Evolutionary conservation across 2,113 vertebrate species (phyloP).

Genomic region (Egretta garzetta): DNA sequence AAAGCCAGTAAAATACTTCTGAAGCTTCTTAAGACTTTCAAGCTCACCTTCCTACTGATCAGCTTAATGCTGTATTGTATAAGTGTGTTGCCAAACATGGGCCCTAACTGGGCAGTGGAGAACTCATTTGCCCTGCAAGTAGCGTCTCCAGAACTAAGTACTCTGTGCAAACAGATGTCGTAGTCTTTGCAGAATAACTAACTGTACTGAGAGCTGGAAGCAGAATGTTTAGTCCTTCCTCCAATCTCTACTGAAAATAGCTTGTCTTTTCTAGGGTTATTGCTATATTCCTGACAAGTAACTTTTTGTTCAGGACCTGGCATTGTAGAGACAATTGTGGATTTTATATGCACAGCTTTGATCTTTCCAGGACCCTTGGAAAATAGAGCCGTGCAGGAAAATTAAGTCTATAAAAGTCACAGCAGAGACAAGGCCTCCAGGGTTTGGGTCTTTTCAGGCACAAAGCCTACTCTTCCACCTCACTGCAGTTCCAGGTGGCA

Average conservation of each 20-base stretch:
- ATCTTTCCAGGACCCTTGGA: constrained; percentile 29
- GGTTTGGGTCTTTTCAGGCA: constrained; percentile 1
- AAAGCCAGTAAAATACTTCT: not conserved
- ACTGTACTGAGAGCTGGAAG: not conserved
- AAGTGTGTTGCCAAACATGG: not conserved
- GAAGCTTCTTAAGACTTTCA: not conserved
- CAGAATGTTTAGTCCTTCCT: not conserved
- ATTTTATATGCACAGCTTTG: not conserved
- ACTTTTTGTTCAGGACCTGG: not conserved
- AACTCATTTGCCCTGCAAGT: not conserved
- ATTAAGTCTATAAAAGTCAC: constrained; percentile 29
- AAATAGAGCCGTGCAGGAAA: constrained; percentile 13
- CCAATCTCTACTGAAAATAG: not conserved
- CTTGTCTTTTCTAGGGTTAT: not conserved
- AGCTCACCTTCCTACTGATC: not conserved
- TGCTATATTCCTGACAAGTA: not conserved
- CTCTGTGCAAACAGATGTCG: not conserved
- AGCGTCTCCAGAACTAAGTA: not conserved
- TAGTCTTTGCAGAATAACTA: not conserved
- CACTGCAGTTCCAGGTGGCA: constrained; percentile 22
- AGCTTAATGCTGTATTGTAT: not conserved
- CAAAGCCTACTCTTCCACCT: not conserved
- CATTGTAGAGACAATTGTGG: not conserved
- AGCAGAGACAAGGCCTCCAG: not conserved
- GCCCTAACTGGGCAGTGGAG: not conserved